Conservation (phyloP, 2,888 invertebrate species). For the Phyllotreta striolata region DNA sequence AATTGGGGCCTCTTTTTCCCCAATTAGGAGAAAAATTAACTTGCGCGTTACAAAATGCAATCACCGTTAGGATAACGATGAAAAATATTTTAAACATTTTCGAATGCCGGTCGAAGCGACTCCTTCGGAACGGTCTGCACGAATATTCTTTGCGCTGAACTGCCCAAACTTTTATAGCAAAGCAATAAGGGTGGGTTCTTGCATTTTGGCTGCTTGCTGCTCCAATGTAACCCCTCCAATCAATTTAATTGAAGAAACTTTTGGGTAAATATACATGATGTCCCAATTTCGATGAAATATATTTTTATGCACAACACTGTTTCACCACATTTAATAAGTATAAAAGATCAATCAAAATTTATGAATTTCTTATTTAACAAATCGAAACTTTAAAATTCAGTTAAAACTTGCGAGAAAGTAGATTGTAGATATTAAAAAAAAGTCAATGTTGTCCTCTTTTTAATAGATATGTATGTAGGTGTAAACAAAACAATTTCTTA, state of each 20-base stretch:
- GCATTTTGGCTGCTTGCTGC: constrained; percentile 20
- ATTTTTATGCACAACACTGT: neutral
- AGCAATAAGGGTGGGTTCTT: constrained; percentile 19
- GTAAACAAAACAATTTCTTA: too few relatives aligned
- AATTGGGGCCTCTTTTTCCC: constrained; percentile 54
- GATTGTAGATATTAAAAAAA: too few relatives aligned
- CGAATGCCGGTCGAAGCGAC: neutral
- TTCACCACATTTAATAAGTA: neutral
- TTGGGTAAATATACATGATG: constrained; percentile 47
- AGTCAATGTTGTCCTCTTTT: too few relatives aligned
- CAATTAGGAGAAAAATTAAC: constrained; percentile 59
- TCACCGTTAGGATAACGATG: constrained; percentile 45
- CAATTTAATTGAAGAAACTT: constrained; percentile 54
- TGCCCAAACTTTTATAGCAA: constrained; percentile 43
- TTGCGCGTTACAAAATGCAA: constrained; percentile 54
- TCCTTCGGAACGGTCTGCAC: constrained; percentile 34
- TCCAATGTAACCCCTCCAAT: constrained; percentile 46
- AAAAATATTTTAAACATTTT: constrained; percentile 40
- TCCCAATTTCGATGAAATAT: constrained; percentile 35
- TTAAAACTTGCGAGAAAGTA: neutral
- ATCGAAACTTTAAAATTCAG: neutral
- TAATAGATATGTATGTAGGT: too few relatives aligned
- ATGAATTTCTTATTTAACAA: neutral
- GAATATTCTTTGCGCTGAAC: constrained; percentile 38
- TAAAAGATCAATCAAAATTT: neutral